phyloP scores from a whole-genome alignment of 2,797 vertebrate species.

The Kryptopterus vitreolus region DNA sequence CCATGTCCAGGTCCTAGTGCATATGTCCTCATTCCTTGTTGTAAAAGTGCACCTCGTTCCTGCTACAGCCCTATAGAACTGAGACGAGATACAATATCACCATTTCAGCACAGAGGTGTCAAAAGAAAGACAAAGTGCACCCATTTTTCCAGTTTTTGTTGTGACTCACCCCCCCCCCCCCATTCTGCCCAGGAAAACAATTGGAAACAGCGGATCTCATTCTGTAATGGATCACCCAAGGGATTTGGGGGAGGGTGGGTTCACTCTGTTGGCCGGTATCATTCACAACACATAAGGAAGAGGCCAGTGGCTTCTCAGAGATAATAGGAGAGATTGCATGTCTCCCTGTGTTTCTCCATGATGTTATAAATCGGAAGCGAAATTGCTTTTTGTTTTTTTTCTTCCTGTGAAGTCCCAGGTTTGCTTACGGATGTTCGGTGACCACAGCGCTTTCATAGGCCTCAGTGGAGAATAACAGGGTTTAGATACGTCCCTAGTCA shows the following conservation, averaged over 20 bases:
- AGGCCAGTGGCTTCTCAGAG: constrained; percentile 41
- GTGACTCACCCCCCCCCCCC: constrained; percentile 59
- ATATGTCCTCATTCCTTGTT: background rate
- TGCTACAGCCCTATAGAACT: background rate
- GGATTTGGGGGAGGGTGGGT: constrained; percentile 55
- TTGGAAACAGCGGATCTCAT: constrained; percentile 64
- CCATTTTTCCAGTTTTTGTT: constrained; percentile 55
- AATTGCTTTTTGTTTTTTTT: constrained; percentile 58
- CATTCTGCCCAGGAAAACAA: constrained; percentile 68
- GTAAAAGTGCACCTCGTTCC: background rate
- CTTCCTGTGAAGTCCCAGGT: background rate
- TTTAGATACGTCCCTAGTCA: background rate
- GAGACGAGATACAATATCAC: constrained; percentile 49
- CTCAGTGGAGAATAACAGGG: background rate
- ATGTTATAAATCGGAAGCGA: constrained; percentile 62
- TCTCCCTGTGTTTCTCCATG: constrained; percentile 39
- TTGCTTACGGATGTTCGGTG: constrained; percentile 7
- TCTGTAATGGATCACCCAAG: constrained; percentile 69
- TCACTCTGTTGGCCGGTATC: constrained; percentile 53
- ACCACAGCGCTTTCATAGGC: constrained; percentile 28
- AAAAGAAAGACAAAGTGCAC: constrained; percentile 67
- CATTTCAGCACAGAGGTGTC: constrained; percentile 57
- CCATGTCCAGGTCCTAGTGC: background rate
- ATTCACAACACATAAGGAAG: constrained; percentile 56
- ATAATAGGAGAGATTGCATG: constrained; percentile 51